These are phyloP conservation scores for Lasioglossum calceatum DNA, from an alignment of 2,888 invertebrate species.

Conservation along the genomic window DNA sequence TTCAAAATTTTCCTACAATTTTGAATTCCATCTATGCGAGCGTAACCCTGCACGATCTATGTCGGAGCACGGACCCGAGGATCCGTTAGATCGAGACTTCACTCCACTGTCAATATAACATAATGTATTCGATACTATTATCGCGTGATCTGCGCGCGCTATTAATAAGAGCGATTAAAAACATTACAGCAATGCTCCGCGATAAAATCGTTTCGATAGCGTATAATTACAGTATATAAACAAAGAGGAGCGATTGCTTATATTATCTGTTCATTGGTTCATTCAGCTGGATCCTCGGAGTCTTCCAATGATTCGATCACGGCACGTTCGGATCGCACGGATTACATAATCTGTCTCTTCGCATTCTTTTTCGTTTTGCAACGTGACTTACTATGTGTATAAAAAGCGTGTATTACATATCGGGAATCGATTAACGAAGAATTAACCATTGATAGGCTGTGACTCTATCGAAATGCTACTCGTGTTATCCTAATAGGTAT, in stretches of 20 bases:
- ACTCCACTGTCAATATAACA: background rate
- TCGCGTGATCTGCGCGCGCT: constrained; percentile 9
- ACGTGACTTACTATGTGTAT: background rate
- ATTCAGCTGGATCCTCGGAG: constrained; percentile 50
- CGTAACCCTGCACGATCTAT: too few relatives aligned
- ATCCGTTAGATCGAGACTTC: too few relatives aligned
- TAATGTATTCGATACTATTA: constrained; percentile 17
- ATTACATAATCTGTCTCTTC: constrained; percentile 13
- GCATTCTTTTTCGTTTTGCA: constrained; percentile 9
- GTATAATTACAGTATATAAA: constrained; percentile 22
- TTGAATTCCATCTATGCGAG: too few relatives aligned
- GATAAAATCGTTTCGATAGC: constrained; percentile 31
- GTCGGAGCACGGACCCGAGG: too few relatives aligned
- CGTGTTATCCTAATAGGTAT: background rate
- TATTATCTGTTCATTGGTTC: constrained; percentile 55
- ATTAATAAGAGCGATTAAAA: constrained; percentile 40
- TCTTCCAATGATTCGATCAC: constrained; percentile 52
- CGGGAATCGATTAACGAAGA: background rate
- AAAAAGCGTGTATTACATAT: background rate
- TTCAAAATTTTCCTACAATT: too few relatives aligned
- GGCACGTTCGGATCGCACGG: constrained; percentile 18
- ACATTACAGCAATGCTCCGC: background rate
- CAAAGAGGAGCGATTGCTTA: constrained; percentile 19
- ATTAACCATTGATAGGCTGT: background rate
- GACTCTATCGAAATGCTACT: background rate